Percentiles rank a stretch among this genome's conserved stretches.
Evolutionary conservation across 2,797 vertebrate genomes (phyloP).

Genomic region (Pseudomugil gertrudae): DNA sequence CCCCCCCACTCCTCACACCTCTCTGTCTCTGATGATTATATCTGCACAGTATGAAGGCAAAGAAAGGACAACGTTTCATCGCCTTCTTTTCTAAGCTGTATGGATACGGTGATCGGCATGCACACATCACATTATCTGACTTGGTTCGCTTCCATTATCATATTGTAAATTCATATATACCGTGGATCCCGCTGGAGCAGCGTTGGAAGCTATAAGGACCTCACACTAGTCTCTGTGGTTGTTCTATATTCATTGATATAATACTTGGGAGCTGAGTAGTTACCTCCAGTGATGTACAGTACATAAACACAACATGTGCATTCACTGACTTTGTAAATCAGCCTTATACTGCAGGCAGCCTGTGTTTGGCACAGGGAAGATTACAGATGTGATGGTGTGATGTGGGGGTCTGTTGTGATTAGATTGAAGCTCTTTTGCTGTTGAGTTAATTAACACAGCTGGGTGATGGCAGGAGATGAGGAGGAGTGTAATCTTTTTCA

Average conservation of each 20-base stretch:
- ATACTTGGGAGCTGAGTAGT: constrained; percentile 53
- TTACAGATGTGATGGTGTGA: constrained; percentile 15
- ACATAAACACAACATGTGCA: constrained; percentile 54
- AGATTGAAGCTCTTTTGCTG: constrained; percentile 38
- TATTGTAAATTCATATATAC: constrained; percentile 52
- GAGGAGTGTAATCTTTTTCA: constrained; percentile 41
- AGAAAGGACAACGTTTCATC: constrained; percentile 37
- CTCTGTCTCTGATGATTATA: constrained; percentile 46
- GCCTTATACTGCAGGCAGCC: constrained; percentile 16
- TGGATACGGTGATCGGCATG: constrained; percentile 33
- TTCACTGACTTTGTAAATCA: constrained; percentile 55
- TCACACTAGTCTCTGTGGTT: constrained; percentile 48
- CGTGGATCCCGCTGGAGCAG: constrained; percentile 49
- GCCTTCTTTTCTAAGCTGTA: constrained; percentile 37
- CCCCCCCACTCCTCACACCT: constrained; percentile 10
- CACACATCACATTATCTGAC: constrained; percentile 56
- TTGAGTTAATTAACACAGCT: constrained; percentile 33
- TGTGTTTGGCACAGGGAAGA: constrained; percentile 18
- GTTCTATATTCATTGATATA: constrained; percentile 72
- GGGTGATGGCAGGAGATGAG: constrained; percentile 22
- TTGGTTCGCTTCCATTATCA: constrained; percentile 64
- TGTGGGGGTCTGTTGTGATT: constrained; percentile 39
- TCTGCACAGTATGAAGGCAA: constrained; percentile 49
- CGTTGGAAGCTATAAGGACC: constrained; percentile 43
- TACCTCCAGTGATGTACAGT: constrained; percentile 41